phyloP scores from a whole-genome alignment of 2,888 invertebrate genomes.

The Machimus atricapillus region DNA sequence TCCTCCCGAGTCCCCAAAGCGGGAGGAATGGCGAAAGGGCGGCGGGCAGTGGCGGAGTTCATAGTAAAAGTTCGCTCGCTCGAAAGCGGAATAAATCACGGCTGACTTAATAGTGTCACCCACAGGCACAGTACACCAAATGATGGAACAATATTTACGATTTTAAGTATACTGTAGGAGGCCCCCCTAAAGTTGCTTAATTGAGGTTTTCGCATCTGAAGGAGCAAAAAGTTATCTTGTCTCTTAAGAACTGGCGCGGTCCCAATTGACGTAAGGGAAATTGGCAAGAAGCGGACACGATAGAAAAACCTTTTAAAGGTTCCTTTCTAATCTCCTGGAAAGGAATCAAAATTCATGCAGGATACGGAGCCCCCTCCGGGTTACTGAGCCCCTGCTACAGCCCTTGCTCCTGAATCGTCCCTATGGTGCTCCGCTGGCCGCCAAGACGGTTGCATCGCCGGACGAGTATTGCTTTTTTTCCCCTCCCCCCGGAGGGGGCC shows the following conservation, averaged over 20 bases:
- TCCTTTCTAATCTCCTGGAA: constrained; percentile 38
- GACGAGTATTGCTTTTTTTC: not conserved
- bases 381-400: not conserved
- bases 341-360: constrained; percentile 34
- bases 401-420: not conserved
- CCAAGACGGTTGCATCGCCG: constrained; percentile 1
- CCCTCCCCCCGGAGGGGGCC: not conserved
- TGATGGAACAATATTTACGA: constrained; percentile 23
- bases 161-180: constrained; percentile 20
- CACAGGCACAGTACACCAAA: constrained; percentile 19
- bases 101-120: constrained; percentile 31
- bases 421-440: not conserved
- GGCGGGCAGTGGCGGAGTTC: not conserved
- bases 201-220: constrained; percentile 38
- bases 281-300: constrained; percentile 17
- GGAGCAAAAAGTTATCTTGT: constrained; percentile 34
- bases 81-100: constrained; percentile 19
- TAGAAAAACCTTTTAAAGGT: constrained; percentile 24
- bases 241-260: constrained; percentile 15
- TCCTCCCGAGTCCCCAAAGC: not conserved
- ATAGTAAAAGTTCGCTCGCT: not conserved
- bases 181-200: constrained; percentile 29
- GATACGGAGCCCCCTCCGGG: not conserved
- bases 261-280: constrained; percentile 38
- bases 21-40: not conserved